Evolutionary conservation across 2,797 vertebrate genomes (phyloP).

Genomic region (Amblyopsis hoosieri): DNA sequence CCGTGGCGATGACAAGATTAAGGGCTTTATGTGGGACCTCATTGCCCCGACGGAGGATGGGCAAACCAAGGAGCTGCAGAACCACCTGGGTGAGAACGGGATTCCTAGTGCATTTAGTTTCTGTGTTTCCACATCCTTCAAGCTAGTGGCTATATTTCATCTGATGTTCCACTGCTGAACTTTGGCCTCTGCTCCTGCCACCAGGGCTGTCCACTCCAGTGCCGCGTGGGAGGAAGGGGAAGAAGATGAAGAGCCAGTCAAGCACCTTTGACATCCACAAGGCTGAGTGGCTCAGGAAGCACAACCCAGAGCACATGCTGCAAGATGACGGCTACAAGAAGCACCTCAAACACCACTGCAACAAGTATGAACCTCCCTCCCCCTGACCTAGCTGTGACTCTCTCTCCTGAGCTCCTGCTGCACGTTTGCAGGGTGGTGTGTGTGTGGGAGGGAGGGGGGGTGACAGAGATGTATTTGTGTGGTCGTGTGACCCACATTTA

Average conservation of each 20-base stretch:
- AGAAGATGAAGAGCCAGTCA: constrained; percentile 96
- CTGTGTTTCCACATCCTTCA: background rate
- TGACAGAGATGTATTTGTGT: no score
- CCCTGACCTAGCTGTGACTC: background rate
- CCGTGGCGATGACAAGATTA: constrained; percentile 97
- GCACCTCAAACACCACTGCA: constrained; percentile 98
- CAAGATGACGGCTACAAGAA: constrained; percentile 99
- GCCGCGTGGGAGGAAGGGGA: constrained; percentile 95
- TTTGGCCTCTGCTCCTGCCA: background rate
- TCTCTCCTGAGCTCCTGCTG: background rate
- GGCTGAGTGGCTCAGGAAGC: constrained; percentile 97
- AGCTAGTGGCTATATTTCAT: background rate
- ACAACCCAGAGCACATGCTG: constrained; percentile 96
- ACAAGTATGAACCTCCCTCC: constrained; percentile 85
- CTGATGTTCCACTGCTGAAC: background rate
- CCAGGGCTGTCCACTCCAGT: constrained; percentile 95
- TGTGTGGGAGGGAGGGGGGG: no score
- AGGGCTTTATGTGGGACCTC: constrained; percentile 99
- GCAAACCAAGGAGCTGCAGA: constrained; percentile 93
- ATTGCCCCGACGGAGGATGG: constrained; percentile 95
- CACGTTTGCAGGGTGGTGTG: no score
- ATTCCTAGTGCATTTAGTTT: no score
- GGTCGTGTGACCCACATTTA: no score
- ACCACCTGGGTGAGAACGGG: constrained; percentile 85
- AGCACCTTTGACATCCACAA: constrained; percentile 98